Conservation (phyloP, 2,113 vertebrate genomes). For the Mobula birostris region DNA sequence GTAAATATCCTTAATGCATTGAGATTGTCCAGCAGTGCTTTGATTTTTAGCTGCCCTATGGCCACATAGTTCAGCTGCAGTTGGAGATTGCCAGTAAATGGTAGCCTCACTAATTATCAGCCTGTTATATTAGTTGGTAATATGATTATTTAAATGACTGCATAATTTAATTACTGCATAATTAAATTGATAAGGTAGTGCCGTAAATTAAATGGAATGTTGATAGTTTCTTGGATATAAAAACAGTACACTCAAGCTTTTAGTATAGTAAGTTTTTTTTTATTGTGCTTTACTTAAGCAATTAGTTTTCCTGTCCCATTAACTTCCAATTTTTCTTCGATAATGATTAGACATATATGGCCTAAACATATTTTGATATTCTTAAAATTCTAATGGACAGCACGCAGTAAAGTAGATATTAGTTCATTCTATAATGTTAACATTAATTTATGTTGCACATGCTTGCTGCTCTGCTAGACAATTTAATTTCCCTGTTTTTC, state of each 20-base stretch:
- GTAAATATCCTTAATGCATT: too few species aligned
- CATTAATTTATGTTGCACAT: neutral
- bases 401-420: too few species aligned
- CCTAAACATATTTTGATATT: neutral
- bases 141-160: too few species aligned
- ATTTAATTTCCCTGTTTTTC: neutral
- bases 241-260: neutral
- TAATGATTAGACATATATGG: neutral
- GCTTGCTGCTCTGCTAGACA: neutral
- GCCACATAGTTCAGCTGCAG: too few species aligned
- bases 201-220: neutral
- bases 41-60: too few species aligned
- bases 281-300: neutral
- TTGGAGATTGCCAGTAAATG: too few species aligned
- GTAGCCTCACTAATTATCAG: too few species aligned
- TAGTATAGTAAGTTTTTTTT: neutral
- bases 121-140: too few species aligned
- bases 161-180: too few species aligned
- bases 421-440: neutral
- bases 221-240: neutral
- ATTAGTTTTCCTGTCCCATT: neutral
- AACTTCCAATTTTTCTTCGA: neutral
- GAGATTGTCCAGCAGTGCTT: too few species aligned
- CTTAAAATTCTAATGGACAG: neutral
- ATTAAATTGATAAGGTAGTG: neutral